These are phyloP conservation scores for Pterocles orientalis DNA, from an alignment of 2,113 vertebrate genomes.

Conservation along the genomic window DNA sequence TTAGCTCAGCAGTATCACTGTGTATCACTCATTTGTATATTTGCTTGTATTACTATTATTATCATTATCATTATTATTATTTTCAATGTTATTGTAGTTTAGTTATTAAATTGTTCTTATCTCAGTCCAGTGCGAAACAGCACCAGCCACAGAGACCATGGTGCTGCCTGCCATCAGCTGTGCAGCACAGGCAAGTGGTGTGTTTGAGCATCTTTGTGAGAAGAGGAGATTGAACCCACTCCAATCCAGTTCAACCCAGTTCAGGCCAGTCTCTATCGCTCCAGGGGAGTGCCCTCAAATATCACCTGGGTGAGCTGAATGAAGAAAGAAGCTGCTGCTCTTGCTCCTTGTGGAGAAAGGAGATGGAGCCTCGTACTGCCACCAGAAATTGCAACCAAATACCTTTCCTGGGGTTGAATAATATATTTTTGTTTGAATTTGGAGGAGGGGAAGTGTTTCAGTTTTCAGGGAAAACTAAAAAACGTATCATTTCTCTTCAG, in stretches of 20 bases:
- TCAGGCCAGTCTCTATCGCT: neutral
- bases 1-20: too few species aligned
- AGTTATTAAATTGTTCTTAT: too few species aligned
- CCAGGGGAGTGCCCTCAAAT: neutral
- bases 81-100: too few species aligned
- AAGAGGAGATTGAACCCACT: neutral
- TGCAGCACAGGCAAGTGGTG: neutral
- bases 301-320: neutral
- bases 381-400: neutral
- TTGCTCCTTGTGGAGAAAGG: neutral
- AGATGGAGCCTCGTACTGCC: neutral
- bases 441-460: too few species aligned
- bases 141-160: neutral
- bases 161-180: neutral
- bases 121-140: neutral
- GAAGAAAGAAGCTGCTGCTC: neutral
- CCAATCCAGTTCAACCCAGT: neutral
- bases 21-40: too few species aligned
- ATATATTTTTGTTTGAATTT: neutral
- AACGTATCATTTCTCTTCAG: neutral
- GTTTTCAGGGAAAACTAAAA: neutral
- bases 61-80: too few species aligned
- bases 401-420: neutral
- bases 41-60: too few species aligned
- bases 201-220: neutral